Conservation (phyloP, 2,113 vertebrate genomes). For the Sylvia atricapilla region DNA sequence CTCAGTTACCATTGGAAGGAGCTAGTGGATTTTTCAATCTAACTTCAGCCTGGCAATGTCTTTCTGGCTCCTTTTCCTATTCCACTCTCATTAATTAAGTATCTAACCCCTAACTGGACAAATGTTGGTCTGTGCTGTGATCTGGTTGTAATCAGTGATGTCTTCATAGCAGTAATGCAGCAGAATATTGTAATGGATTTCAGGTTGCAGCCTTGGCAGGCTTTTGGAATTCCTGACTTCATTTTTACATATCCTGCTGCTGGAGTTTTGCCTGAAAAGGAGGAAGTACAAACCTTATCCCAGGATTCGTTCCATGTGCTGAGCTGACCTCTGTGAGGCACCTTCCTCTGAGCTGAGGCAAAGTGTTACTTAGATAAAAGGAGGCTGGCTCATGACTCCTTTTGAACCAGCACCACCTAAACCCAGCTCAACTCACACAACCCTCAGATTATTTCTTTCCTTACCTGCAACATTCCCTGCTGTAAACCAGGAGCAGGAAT, state of each 20-base stretch:
- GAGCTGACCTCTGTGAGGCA: constrained; percentile 37
- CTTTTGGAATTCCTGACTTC: neutral
- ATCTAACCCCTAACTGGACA: neutral
- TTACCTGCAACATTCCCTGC: neutral
- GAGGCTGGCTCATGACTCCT: neutral
- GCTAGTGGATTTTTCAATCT: constrained; percentile 3
- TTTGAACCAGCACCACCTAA: neutral
- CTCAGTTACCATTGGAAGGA: constrained; percentile 32
- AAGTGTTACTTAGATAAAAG: neutral
- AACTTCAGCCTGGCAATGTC: constrained; percentile 11
- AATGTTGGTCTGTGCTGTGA: neutral
- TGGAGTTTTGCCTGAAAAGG: constrained; percentile 17
- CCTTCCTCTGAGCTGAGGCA: neutral
- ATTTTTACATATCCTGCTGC: neutral
- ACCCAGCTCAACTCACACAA: neutral
- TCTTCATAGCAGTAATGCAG: neutral
- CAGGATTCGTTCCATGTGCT: neutral
- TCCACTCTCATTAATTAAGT: neutral
- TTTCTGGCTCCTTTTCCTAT: neutral
- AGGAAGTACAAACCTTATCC: neutral
- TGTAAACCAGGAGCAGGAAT: neutral
- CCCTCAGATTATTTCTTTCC: neutral
- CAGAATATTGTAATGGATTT: neutral
- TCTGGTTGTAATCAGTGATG: neutral
- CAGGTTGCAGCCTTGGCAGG: neutral